These are phyloP conservation scores for Carollia perspicillata DNA, from an alignment of 2,113 vertebrate genomes.

Conservation along the genomic window DNA sequence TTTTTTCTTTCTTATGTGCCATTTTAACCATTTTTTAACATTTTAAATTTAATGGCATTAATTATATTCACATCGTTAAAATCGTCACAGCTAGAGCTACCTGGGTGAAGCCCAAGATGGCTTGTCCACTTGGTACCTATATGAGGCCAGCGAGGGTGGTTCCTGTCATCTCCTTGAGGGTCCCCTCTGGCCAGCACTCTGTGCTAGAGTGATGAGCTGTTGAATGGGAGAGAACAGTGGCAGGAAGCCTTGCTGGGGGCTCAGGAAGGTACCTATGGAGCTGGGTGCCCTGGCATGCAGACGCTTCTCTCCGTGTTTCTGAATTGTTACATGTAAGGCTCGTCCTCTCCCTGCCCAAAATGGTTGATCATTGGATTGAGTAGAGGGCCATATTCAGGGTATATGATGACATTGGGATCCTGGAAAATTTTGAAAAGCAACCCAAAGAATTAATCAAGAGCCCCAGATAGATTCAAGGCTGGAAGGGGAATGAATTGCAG, in stretches of 20 bases:
- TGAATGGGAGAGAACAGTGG: too few relatives aligned
- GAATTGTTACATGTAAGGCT: conserved; percentile 58
- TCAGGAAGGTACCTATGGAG: too few relatives aligned
- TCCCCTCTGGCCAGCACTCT: too few relatives aligned
- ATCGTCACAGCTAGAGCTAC: not conserved
- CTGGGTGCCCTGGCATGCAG: too few relatives aligned
- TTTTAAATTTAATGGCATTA: not conserved
- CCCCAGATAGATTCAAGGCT: conserved; percentile 90
- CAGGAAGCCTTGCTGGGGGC: too few relatives aligned
- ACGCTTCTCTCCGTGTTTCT: not conserved
- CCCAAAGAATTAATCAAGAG: conserved; percentile 89
- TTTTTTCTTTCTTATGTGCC: not conserved
- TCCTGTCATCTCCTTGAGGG: too few relatives aligned
- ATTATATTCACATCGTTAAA: not conserved
- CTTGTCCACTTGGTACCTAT: too few relatives aligned
- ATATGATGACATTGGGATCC: conserved; percentile 95
- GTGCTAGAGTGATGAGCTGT: too few relatives aligned
- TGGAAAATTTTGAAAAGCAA: conserved; percentile 92
- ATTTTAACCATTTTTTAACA: not conserved
- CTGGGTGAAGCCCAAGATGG: too few relatives aligned
- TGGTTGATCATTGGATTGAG: conserved; percentile 92
- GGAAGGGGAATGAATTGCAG: conserved; percentile 92
- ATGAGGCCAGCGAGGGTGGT: too few relatives aligned
- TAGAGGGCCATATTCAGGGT: conserved; percentile 92
- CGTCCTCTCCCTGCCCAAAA: conserved; percentile 81